phyloP scores from a whole-genome alignment of 2,888 invertebrate species.

The Brachylomia viminalis region DNA sequence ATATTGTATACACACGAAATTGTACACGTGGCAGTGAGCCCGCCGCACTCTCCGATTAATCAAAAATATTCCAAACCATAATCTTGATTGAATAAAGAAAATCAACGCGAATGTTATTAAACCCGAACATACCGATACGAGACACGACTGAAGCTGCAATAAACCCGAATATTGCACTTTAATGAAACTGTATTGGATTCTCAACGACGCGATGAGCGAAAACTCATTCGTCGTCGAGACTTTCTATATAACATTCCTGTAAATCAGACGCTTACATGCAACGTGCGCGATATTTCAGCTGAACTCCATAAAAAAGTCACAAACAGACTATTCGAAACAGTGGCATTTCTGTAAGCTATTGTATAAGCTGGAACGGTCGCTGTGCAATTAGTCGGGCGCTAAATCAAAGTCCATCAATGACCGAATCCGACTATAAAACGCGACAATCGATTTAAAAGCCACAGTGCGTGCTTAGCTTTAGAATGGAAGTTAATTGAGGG shows the following conservation, averaged over 20 bases:
- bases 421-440: conserved; percentile 66
- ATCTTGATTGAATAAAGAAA: conserved; percentile 19
- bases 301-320: conserved; percentile 45
- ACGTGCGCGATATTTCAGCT: conserved; percentile 23
- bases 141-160: conserved; percentile 28
- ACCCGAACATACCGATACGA: conserved; percentile 9
- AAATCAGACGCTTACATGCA: conserved; percentile 29
- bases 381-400: conserved; percentile 64
- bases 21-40: not conserved
- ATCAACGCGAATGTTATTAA: conserved; percentile 43
- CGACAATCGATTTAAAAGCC: conserved; percentile 70
- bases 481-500: conserved; percentile 70
- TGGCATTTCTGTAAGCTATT: conserved; percentile 57
- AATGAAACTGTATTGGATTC: conserved; percentile 41
- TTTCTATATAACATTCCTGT: conserved; percentile 36
- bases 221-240: conserved; percentile 17
- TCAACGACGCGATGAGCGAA: not conserved
- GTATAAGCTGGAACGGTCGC: conserved; percentile 48
- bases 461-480: conserved; percentile 66
- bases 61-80: conserved; percentile 22
- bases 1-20: conserved; percentile 14
- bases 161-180: conserved; percentile 36
- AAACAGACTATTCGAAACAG: conserved; percentile 45
- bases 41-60: conserved; percentile 17
- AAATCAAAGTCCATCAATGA: conserved; percentile 68